Base-by-base conservation (phyloP, 2,888 invertebrate genomes). In the Hypomecis atomaria region DNA sequence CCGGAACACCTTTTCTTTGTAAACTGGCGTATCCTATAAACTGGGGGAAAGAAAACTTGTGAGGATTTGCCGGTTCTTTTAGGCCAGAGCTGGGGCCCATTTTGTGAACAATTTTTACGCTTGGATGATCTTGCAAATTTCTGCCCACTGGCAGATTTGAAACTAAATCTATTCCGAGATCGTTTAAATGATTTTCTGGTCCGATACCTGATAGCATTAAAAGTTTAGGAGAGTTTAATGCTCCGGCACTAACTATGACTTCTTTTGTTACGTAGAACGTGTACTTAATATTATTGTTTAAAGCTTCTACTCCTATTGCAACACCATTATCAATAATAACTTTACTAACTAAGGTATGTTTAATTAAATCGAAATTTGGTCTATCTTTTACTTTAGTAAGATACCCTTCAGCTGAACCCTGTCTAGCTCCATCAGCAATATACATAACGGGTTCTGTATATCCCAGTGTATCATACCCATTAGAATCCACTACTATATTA, bases 181-280 rank as follows among this genome's bases (percentile, higher is more conserved):
- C 23, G 23, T 45, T 74, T 62, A 5, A 76, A 57, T 53, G 53
- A 5, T 13, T 33, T 34, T 77, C 11, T 73, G 59, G 75, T 78
- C 73, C 23, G 23, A 23, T 23, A 23, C 23, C 23, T 23, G 23
- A 23, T 23, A 23, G 3, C 23, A 23, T 23, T 5, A 79, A 54
- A 6, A 78, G 43, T 58, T 70, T 64, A 0, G 77, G 76, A 6
- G 70, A 67, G 11, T 71, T 70, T 5, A 78, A 60, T 0, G 70
- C 67, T 2, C 78, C 78, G 13, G 69, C 73, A 34, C 59, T 37
- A 37, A 74, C 6, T 42, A 74, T 70, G 0, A 75, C 44, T 37
- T 74, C 74, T 45, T 68, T 74, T 0, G 55, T 66, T 1, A 70
- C 74, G 47, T 58, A 58, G 0, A 73, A 53, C 11, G 36, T 71